phyloP scores from a whole-genome alignment of 1,140 invertebrate species.

The Eurosta solidaginis region DNA sequence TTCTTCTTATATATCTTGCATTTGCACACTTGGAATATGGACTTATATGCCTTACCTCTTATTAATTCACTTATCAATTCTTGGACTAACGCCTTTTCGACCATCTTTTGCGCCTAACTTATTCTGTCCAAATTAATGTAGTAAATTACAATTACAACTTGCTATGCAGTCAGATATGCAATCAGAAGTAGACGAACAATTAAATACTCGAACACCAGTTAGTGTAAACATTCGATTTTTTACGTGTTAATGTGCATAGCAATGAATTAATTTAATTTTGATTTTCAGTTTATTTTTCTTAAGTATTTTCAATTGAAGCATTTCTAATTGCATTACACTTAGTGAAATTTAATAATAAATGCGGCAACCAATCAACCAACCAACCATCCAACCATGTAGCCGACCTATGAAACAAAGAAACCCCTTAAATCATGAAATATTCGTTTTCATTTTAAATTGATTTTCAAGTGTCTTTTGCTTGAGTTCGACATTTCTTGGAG shows the following conservation, averaged over 20 bases:
- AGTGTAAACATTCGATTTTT: neutral
- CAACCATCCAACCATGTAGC: neutral
- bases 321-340: constrained; percentile 2
- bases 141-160: neutral
- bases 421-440: neutral
- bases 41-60: neutral
- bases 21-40: too few species aligned
- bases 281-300: neutral
- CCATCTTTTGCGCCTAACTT: neutral
- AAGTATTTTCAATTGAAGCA: neutral
- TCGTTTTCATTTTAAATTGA: neutral
- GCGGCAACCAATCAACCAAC: neutral
- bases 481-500: neutral
- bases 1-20: too few species aligned
- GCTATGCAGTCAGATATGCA: neutral
- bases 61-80: neutral
- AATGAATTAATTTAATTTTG: neutral
- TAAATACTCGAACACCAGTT: neutral
- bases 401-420: neutral
- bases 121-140: neutral
- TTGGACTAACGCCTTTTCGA: neutral
- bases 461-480: neutral
- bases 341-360: neutral
- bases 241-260: neutral
- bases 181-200: too few species aligned